Percentiles rank a stretch among this genome's conserved stretches.
These are phyloP conservation scores for Aphaenogaster ashmeadi DNA, from an alignment of 1,140 invertebrate genomes.

Conservation along the genomic window DNA sequence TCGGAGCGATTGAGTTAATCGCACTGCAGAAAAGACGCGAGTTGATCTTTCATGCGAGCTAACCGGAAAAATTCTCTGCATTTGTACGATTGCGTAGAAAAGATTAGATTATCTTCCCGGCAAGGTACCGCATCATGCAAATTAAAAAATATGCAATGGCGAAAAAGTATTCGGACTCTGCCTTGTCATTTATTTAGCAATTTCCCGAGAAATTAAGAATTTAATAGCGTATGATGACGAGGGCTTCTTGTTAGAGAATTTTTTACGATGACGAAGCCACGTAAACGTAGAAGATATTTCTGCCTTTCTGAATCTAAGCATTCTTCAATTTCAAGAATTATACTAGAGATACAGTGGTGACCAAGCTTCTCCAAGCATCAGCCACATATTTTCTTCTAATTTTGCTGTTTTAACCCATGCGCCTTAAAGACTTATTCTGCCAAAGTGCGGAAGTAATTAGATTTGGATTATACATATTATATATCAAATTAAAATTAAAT, in stretches of 20 bases:
- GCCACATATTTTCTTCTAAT: background rate
- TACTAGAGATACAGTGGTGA: background rate
- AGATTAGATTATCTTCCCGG: background rate
- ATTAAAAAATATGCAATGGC: background rate
- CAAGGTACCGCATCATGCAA: background rate
- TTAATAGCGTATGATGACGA: background rate
- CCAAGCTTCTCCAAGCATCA: background rate
- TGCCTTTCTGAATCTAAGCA: background rate
- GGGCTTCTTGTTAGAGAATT: background rate
- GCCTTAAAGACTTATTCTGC: background rate
- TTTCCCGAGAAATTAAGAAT: background rate
- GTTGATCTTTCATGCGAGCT: background rate
- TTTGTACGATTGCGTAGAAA: background rate
- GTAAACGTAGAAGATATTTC: background rate
- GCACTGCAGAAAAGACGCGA: background rate
- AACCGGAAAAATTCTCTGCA: background rate
- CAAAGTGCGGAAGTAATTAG: background rate
- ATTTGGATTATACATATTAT: background rate
- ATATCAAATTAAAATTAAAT: background rate
- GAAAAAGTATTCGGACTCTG: background rate
- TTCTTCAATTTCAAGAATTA: slow-evolving; percentile 1
- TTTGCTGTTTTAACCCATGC: background rate
- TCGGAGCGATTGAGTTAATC: slow-evolving; percentile 1
- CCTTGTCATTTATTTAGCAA: background rate
- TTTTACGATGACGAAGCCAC: background rate